These are phyloP conservation scores for Drosophila kikkawai DNA, from an alignment of 1,140 invertebrate species.

Conservation along the genomic window DNA sequence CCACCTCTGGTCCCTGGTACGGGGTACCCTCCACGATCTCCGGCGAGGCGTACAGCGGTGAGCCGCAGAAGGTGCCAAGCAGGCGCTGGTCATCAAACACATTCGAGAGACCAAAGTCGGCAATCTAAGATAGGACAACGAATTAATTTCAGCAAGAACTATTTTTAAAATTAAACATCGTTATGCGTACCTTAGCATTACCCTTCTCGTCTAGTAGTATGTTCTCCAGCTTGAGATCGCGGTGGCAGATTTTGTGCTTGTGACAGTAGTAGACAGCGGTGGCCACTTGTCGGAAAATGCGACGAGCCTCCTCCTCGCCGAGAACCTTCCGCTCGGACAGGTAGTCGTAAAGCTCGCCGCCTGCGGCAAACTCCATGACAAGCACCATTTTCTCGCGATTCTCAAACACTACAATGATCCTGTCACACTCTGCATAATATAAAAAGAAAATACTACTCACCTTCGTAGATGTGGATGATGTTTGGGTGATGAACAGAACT, in stretches of 20 bases:
- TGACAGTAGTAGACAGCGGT: slow-evolving; percentile 99
- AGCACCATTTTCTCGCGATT: slow-evolving; percentile 99
- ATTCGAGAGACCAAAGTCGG: slow-evolving; percentile 99
- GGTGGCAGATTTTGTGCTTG: slow-evolving; percentile 98
- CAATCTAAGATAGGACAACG: slow-evolving; percentile 89
- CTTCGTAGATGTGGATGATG: slow-evolving; percentile 99
- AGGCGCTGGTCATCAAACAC: slow-evolving; percentile 96
- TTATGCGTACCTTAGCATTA: slow-evolving; percentile 94
- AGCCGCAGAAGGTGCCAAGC: slow-evolving; percentile 98
- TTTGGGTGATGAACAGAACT: slow-evolving; percentile 98
- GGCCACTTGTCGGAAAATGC: slow-evolving; percentile 98
- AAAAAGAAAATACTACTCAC: slow-evolving; percentile 85
- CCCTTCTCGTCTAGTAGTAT: slow-evolving; percentile 97
- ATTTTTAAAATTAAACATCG: background rate
- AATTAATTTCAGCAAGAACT: no score
- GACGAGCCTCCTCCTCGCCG: slow-evolving; percentile 95
- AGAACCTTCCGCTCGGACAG: slow-evolving; percentile 96
- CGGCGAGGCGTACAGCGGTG: slow-evolving; percentile 98
- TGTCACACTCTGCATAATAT: no score
- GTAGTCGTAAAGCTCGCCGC: slow-evolving; percentile 99
- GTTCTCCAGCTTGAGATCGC: slow-evolving; percentile 99
- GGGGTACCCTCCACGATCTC: slow-evolving; percentile 99
- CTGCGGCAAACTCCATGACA: slow-evolving; percentile 99
- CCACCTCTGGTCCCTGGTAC: slow-evolving; percentile 98
- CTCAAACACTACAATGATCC: slow-evolving; percentile 94